Conservation (phyloP, 1,140 invertebrate genomes). For the Drosophila truncata region DNA sequence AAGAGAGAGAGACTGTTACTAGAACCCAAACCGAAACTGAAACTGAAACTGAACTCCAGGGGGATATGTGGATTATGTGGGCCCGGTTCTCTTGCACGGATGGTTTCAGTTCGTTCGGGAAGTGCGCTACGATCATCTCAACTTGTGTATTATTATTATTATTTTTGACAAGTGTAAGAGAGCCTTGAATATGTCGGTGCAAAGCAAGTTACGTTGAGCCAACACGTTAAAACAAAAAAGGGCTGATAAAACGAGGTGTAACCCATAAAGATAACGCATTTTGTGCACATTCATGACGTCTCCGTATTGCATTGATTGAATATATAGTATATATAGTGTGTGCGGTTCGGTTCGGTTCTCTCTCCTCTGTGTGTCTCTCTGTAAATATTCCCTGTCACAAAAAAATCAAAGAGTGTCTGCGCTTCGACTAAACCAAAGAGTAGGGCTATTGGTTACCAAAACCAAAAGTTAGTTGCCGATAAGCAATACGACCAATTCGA, state of each 20-base stretch:
- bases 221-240: neutral
- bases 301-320: conserved; percentile 6
- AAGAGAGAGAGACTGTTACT: neutral
- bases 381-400: neutral
- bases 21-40: neutral
- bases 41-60: neutral
- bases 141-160: neutral
- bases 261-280: conserved; percentile 34
- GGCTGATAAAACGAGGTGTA: conserved; percentile 46
- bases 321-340: too few species aligned
- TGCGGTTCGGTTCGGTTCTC: neutral
- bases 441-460: conserved; percentile 43
- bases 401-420: conserved; percentile 20
- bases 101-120: conserved; percentile 15
- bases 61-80: conserved; percentile 28
- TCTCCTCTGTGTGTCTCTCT: neutral
- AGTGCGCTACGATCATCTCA: neutral
- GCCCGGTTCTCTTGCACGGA: conserved; percentile 34
- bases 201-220: conserved; percentile 13
- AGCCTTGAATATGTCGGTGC: neutral
- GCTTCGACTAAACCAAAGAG: conserved; percentile 17
- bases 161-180: neutral
- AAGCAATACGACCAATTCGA: conserved; percentile 65
- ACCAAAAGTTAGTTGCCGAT: conserved; percentile 43
- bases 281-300: conserved; percentile 18